Base-by-base conservation (phyloP, 2,797 vertebrate species). In the Clarias laeviceps region DNA sequence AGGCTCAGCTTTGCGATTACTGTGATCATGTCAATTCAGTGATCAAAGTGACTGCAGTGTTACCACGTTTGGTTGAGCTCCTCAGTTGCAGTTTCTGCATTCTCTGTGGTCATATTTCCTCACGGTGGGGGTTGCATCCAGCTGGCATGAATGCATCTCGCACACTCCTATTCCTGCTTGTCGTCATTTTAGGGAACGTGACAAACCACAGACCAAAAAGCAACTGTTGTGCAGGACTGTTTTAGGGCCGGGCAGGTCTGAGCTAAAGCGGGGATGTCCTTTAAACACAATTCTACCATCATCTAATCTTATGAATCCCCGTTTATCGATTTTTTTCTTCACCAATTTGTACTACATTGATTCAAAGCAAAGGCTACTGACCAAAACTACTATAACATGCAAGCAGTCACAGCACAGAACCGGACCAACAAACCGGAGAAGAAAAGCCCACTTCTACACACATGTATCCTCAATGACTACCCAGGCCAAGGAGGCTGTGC, bases 401-500 rank as follows among this genome's bases (percentile, higher is more conserved):
- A 66, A 50, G 17, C 2, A 9, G 11, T 17, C 11, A 50, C 24
- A 66, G n/a, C 2, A 2, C 14, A 22, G 79, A 15, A 66, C n/a
- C 22, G 4, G 22, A 64, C 34, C 5, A 1, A 27, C 22, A 4
- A 62, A 59, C 20, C 29, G 7, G 54, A 57, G 9, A 22, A n/a
- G 12, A 62, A 79, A 79, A 79, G 12, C 4, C 1, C 34, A 54
- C 68, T 70, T 69, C 15, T 27, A 18, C 24, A 61, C 22, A 56
- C 12, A 70, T 32, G 61, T 0, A 50, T 22, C n/a, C 84, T 8
- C 82, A 84, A 77, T 61, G 56, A 70, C 74, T 45, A 87, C 82
- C 82, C 78, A 82, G 78, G 81, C 89, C 84, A 88, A 83, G 78
- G 84, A 90, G 87, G 85, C 79, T 90, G 89, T 85, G 89, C 86